phyloP scores from a whole-genome alignment of 2,797 vertebrate genomes.

The Poecile montanus region DNA sequence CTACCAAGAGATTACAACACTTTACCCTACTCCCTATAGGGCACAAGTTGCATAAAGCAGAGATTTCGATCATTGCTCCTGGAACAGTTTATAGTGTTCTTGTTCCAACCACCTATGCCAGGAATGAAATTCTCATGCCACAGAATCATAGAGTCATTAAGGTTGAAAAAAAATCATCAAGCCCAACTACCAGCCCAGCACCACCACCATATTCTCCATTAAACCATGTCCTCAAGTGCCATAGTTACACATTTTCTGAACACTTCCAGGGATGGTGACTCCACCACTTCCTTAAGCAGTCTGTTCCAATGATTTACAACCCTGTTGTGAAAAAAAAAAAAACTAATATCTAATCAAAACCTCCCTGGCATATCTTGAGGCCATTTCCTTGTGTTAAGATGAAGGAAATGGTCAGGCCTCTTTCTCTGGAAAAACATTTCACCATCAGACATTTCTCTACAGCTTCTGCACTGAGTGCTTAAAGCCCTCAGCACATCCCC shows the following conservation, averaged over 20 bases:
- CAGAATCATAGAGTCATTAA: neutral
- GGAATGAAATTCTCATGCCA: neutral
- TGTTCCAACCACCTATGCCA: neutral
- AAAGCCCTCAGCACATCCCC: neutral
- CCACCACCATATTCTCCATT: neutral
- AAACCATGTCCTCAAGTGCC: neutral
- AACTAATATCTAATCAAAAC: neutral
- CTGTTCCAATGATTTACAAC: neutral
- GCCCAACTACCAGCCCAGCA: neutral
- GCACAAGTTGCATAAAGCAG: neutral
- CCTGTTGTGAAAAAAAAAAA: neutral
- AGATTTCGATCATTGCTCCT: neutral
- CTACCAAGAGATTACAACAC: too few relatives aligned
- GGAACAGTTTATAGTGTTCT: neutral
- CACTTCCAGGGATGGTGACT: neutral
- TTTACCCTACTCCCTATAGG: neutral
- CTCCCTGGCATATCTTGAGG: neutral
- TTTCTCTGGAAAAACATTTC: neutral
- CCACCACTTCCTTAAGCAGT: neutral
- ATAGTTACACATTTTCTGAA: neutral
- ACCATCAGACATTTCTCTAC: neutral
- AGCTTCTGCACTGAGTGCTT: neutral
- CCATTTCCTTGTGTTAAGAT: neutral
- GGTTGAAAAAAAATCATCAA: neutral
- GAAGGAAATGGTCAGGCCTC: neutral